Evolutionary conservation across 2,113 vertebrate species (phyloP), one percentile per base, ranked within the genome.

Genomic region (Jaculus jaculus): DNA sequence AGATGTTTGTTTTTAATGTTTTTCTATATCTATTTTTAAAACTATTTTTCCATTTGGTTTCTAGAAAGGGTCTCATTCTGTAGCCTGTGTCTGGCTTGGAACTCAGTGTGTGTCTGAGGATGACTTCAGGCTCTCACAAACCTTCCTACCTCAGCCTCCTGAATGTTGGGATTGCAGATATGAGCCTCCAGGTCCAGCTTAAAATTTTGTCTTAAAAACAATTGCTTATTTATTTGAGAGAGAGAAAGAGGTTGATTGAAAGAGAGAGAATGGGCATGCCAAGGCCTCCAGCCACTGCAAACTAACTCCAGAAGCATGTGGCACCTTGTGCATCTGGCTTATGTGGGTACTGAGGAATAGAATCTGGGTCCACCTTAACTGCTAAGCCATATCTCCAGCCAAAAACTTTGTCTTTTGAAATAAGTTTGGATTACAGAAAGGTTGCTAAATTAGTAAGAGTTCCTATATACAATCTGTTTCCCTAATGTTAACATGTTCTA

Each of bases 361-460:
- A n/a, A n/a, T n/a, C n/a, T n/a, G n/a, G n/a, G n/a, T n/a, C n/a
- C n/a, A n/a, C n/a, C n/a, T n/a, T n/a, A n/a, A n/a, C n/a, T n/a
- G n/a, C n/a, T n/a, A n/a, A n/a, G n/a, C n/a, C n/a, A n/a, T n/a
- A n/a, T n/a, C n/a, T n/a, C n/a, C n/a, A n/a, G n/a, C n/a, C n/a
- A n/a, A n/a, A n/a, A n/a, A 34, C 4, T 72, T 85, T 94, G 83
- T 73, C 66, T 83, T 81, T 86, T 82, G 54, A 86, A 79, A 54
- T 72, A 83, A 92, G 30, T 81, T 93, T 51, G 63, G 39, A 77
- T 73, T 94, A 58, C 5, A 90, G 73, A 47, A 87, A 89, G 83
- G 21, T 85, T 85, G 79, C 83, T 83, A 72, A 92, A 26, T 60
- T 32, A 80, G 24, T 28, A 63, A 85, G 39, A 79, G 4, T 65